Evolutionary conservation across 35 echinoderm and acorn worm species (phyloP), one percentile per base, ranked within the genome.

Genomic region (Chiridota heheva): DNA sequence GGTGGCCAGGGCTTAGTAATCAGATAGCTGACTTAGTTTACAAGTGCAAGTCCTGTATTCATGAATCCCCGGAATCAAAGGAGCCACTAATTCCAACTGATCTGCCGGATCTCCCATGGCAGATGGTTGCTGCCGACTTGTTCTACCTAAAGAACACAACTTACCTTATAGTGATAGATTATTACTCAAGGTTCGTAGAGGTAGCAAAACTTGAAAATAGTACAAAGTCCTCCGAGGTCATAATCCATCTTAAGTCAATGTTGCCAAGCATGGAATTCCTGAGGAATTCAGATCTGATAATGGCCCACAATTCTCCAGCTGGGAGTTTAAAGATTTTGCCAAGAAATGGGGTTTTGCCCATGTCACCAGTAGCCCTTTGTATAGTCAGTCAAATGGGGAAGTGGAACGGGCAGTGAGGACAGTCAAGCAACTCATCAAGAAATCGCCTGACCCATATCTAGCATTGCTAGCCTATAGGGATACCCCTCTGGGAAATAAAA

Each of bases 1-100:
- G 53, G 76, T 80, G 76, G 53, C 76, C 51, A 36, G 66, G 66
- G 2, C 29, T 69, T 6, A 69, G 6, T 22, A 13, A 22, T 13
- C 48, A 53, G 22, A 72, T 16, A 4, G 69, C 38, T 44, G 69
- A 43, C 35, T 72, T 47, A 42, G 69, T 47, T 37, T 44, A 44
- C 37, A 72, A 72, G 24, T 72, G 69, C 22, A 42, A 17, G 22
- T 37, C 2, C 35, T 72, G 69, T 3, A 17, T 31, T 7, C 69
- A 72, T 43, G 41, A 72, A n/a, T 20, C 37, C 4, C 22, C 8
- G n/a, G 43, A 72, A 22, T 12, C 12, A 4, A 44, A 24, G 47
- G 69, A 72, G 35, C 69, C 4, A 3, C 47, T 72, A 24, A 72
- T 72, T 17, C 18, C 0, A 29, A 18, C 30, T 16, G 69, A 72